phyloP scores from a whole-genome alignment of 2,797 vertebrate species.

The Huso huso region DNA sequence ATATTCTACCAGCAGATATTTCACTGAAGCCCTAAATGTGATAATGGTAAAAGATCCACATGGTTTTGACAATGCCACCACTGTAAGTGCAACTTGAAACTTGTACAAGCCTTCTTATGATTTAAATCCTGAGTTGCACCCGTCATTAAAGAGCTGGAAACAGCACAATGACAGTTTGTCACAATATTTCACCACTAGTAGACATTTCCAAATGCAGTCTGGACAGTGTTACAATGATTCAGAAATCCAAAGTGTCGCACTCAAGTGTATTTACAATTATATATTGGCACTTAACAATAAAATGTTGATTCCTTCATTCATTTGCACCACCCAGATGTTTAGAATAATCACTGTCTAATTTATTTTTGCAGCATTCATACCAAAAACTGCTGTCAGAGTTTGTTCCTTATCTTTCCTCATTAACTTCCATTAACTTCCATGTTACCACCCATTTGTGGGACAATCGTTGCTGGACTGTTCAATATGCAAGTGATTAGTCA shows the following conservation, averaged over 20 bases:
- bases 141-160: slow-evolving; percentile 19
- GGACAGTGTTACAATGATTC: slow-evolving; percentile 46
- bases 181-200: slow-evolving; percentile 37
- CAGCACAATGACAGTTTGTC: slow-evolving; percentile 18
- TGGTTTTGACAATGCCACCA: not conserved
- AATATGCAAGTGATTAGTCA: slow-evolving; percentile 58
- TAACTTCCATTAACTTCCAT: not conserved
- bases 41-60: not conserved
- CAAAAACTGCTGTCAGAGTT: not conserved
- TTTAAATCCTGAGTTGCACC: slow-evolving; percentile 39
- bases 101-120: not conserved
- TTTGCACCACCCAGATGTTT: slow-evolving; percentile 35
- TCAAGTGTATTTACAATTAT: slow-evolving; percentile 71
- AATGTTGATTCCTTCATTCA: slow-evolving; percentile 43
- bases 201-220: slow-evolving; percentile 37
- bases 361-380: not conserved
- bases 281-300: slow-evolving; percentile 96
- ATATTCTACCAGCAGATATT: too few species aligned
- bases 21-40: not conserved
- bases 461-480: not conserved
- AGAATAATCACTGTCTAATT: not conserved
- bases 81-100: not conserved
- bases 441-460: slow-evolving; percentile 1
- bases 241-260: slow-evolving; percentile 49
- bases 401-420: not conserved